Percentiles rank a stretch among this genome's conserved stretches.
Conservation (phyloP, 2,888 invertebrate genomes). For the Ennomos quercinarius region DNA sequence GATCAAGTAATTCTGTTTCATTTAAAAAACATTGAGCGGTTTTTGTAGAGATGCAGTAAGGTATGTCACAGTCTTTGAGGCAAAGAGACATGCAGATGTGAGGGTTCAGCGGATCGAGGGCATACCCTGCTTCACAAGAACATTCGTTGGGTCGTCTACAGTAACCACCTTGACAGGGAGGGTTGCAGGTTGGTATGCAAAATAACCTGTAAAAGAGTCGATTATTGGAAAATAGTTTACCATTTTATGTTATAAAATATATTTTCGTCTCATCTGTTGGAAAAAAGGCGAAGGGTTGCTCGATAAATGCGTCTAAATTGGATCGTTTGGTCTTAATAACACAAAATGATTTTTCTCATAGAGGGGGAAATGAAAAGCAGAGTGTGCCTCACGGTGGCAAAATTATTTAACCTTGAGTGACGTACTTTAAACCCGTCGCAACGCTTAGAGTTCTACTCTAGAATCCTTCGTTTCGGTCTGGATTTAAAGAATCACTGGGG, state of each 20-base stretch:
- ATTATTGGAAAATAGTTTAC: neutral
- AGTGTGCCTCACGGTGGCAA: too few relatives aligned
- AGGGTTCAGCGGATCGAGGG: conserved; percentile 25
- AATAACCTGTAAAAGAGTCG: conserved; percentile 36
- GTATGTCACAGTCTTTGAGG: conserved; percentile 39
- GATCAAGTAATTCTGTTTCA: neutral
- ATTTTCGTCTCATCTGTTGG: too few relatives aligned
- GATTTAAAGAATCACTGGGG: too few relatives aligned
- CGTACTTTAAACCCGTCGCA: too few relatives aligned
- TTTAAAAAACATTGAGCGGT: conserved; percentile 5
- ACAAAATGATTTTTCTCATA: too few relatives aligned
- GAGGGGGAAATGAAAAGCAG: too few relatives aligned
- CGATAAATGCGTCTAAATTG: too few relatives aligned
- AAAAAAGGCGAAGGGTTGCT: too few relatives aligned
- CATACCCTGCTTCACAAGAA: conserved; percentile 43
- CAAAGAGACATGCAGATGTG: conserved; percentile 42
- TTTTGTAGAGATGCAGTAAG: conserved; percentile 37
- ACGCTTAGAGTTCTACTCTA: too few relatives aligned
- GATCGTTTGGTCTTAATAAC: too few relatives aligned
- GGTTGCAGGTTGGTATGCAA: conserved; percentile 44
- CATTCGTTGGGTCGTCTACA: conserved; percentile 46
- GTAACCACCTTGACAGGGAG: conserved; percentile 44
- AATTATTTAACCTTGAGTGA: too few relatives aligned
- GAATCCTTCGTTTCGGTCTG: too few relatives aligned
- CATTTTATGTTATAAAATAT: neutral